Evolutionary conservation across 2,797 vertebrate genomes (phyloP).

Genomic region (Gorsachius magnificus): DNA sequence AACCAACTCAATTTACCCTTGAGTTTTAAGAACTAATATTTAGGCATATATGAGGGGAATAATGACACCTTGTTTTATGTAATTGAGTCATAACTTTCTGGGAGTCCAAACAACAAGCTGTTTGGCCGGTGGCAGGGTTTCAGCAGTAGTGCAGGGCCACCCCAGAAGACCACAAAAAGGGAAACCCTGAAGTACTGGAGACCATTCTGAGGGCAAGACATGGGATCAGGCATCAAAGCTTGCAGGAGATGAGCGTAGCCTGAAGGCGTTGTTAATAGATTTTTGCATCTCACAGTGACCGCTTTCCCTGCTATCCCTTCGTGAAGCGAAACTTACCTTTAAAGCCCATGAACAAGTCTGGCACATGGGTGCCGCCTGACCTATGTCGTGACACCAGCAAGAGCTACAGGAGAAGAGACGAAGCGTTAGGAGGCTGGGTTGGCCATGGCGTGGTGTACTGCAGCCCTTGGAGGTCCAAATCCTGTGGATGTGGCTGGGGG

Average conservation of each 20-base stretch:
- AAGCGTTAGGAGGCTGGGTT: background rate
- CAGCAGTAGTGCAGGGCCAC: background rate
- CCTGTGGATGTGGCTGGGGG: background rate
- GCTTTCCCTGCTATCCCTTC: background rate
- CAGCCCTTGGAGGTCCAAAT: no score
- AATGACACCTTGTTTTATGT: background rate
- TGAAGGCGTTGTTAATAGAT: background rate
- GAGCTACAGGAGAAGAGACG: background rate
- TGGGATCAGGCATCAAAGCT: background rate
- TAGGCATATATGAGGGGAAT: background rate
- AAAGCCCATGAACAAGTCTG: background rate
- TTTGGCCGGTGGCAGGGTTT: background rate
- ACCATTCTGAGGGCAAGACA: background rate
- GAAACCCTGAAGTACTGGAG: background rate
- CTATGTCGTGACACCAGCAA: background rate
- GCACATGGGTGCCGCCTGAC: background rate
- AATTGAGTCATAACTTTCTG: background rate
- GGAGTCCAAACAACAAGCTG: background rate
- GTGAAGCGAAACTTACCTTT: background rate
- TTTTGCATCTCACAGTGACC: background rate
- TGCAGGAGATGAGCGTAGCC: background rate
- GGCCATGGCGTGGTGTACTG: background rate
- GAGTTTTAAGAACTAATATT: conserved; percentile 15
- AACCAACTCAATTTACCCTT: conserved; percentile 7
- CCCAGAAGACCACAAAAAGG: background rate